Conservation (phyloP, 2,888 invertebrate species). For the Antheraea assamensis region DNA sequence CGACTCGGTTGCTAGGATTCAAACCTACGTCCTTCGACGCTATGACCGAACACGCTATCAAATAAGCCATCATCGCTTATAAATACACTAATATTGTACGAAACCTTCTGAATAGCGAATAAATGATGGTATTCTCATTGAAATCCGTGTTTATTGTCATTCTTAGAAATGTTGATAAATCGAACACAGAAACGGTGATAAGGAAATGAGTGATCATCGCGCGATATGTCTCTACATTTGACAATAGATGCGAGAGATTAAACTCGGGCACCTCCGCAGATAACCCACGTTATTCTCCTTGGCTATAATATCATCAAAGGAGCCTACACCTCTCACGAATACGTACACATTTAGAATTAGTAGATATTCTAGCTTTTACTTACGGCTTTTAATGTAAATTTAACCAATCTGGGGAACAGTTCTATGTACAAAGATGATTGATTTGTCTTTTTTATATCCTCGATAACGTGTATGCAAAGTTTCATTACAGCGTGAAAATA, state of each 20-base stretch:
- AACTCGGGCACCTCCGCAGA: background rate
- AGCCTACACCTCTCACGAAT: background rate
- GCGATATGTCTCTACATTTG: constrained; percentile 10
- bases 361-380: no score
- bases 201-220: constrained; percentile 6
- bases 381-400: no score
- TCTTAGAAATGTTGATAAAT: constrained; percentile 14
- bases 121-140: constrained; percentile 7
- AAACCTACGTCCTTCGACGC: no score
- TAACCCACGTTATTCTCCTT: background rate
- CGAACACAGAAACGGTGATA: background rate
- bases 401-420: no score
- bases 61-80: no score
- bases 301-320: background rate
- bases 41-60: no score
- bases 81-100: background rate
- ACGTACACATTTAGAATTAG: no score
- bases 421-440: no score
- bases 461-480: no score
- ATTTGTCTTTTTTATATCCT: no score
- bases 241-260: background rate
- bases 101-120: background rate
- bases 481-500: no score
- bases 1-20: no score
- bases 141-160: constrained; percentile 14